Evolutionary conservation across 2,888 invertebrate genomes (phyloP).

Genomic region (Plutella xylostella): DNA sequence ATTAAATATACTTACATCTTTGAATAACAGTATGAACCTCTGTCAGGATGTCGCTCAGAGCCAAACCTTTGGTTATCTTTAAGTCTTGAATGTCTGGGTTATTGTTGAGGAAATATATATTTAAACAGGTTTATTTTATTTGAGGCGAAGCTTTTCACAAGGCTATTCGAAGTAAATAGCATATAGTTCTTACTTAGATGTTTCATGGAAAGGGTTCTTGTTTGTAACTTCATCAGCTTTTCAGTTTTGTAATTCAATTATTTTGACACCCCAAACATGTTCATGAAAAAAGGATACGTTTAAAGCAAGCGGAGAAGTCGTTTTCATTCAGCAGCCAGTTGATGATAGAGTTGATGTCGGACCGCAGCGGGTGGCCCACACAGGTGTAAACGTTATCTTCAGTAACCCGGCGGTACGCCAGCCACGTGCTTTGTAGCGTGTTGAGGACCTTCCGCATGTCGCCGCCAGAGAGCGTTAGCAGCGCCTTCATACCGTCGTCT

Average conservation of each 20-base stretch:
- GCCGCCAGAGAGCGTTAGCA: constrained; percentile 90
- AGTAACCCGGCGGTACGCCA: constrained; percentile 90
- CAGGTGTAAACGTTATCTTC: constrained; percentile 94
- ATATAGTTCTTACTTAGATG: no score
- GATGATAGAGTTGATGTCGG: constrained; percentile 89
- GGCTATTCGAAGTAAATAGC: no score
- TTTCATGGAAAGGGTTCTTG: no score
- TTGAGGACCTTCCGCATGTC: constrained; percentile 99
- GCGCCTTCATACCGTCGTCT: constrained; percentile 89
- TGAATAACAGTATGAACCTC: constrained; percentile 91
- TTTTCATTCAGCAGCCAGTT: constrained; percentile 88
- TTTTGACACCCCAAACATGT: no score
- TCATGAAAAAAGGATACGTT: constrained; percentile 83
- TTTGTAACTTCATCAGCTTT: no score
- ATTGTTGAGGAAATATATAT: neutral
- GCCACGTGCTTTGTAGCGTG: constrained; percentile 94
- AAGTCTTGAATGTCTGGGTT: constrained; percentile 80
- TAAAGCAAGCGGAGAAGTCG: constrained; percentile 78
- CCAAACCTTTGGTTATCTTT: constrained; percentile 90
- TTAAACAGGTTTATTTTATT: no score
- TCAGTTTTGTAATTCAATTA: no score
- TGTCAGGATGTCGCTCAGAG: constrained; percentile 92
- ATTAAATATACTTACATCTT: constrained; percentile 80
- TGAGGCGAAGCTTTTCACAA: no score
- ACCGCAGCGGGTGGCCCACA: constrained; percentile 94